phyloP scores from a whole-genome alignment of 1,140 invertebrate species.

The Papilio polytes region DNA sequence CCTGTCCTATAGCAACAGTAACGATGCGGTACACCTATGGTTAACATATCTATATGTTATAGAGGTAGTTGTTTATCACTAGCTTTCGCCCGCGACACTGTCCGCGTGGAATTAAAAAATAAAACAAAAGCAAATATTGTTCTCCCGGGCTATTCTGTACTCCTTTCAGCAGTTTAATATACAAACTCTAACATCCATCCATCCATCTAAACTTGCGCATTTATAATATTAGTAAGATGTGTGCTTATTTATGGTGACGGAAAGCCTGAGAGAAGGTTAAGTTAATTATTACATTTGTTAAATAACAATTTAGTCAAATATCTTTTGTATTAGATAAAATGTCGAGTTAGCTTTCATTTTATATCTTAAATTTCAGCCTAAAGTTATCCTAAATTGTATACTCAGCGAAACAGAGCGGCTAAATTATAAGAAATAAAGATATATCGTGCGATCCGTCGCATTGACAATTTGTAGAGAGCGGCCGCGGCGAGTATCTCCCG shows the following conservation, averaged over 20 bases:
- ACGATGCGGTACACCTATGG: background rate
- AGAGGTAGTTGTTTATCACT: background rate
- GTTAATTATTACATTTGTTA: background rate
- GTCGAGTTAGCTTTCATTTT: background rate
- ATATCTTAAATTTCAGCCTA: background rate
- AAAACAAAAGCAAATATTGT: no score
- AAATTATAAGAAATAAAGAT: conserved; percentile 37
- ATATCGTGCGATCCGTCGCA: conserved; percentile 45
- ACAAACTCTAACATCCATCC: no score
- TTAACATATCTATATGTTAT: background rate
- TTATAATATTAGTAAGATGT: no score
- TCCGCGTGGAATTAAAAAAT: no score
- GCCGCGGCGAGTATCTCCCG: conserved; percentile 49
- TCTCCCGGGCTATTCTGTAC: no score
- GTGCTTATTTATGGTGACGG: no score
- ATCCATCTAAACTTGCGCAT: no score
- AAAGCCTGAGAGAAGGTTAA: background rate
- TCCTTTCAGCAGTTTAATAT: no score
- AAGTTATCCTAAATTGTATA: conserved; percentile 2
- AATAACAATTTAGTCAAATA: background rate
- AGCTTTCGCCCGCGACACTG: no score
- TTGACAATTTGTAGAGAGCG: conserved; percentile 50
- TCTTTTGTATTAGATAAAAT: background rate
- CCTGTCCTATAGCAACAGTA: background rate
- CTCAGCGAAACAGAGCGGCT: background rate